These are phyloP conservation scores for Clarias laeviceps DNA, from an alignment of 2,797 vertebrate genomes.

Conservation along the genomic window DNA sequence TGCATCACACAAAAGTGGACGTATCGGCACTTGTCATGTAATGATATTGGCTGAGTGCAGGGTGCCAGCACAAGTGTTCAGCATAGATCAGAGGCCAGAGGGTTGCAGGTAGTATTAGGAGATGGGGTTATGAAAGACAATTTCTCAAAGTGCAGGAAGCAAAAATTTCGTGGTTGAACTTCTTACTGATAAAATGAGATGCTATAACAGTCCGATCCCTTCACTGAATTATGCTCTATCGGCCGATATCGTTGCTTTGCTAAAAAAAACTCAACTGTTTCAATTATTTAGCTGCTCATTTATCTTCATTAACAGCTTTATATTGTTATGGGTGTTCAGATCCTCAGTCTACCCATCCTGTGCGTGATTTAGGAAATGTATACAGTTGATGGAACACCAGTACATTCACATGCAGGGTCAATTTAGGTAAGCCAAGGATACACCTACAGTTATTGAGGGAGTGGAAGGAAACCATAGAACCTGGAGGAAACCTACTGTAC, in stretches of 20 bases:
- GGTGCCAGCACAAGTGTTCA: constrained; percentile 32
- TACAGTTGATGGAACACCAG: too few relatives aligned
- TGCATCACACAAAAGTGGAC: constrained; percentile 74
- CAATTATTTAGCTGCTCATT: not conserved
- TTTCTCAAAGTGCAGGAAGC: constrained; percentile 38
- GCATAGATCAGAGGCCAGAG: constrained; percentile 48
- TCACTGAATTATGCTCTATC: not conserved
- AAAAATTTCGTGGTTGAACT: not conserved
- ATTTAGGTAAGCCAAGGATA: not conserved
- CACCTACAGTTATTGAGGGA: not conserved
- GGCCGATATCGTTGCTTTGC: not conserved
- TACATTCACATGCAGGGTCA: not conserved
- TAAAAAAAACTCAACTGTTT: not conserved
- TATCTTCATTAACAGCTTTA: not conserved
- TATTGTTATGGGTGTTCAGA: not conserved
- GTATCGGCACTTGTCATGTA: constrained; percentile 78
- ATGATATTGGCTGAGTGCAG: constrained; percentile 71
- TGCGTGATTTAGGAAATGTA: not conserved
- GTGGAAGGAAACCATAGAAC: not conserved
- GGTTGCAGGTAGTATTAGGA: constrained; percentile 33
- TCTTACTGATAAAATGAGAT: constrained; percentile 2
- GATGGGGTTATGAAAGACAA: constrained; percentile 41
- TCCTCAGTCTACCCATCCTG: not conserved
- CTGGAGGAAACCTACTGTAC: not conserved
- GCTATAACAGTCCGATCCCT: not conserved